Percentiles rank a stretch among this genome's conserved stretches.
Conservation (phyloP, 1,140 invertebrate species). For the Drosophila ironensis region DNA sequence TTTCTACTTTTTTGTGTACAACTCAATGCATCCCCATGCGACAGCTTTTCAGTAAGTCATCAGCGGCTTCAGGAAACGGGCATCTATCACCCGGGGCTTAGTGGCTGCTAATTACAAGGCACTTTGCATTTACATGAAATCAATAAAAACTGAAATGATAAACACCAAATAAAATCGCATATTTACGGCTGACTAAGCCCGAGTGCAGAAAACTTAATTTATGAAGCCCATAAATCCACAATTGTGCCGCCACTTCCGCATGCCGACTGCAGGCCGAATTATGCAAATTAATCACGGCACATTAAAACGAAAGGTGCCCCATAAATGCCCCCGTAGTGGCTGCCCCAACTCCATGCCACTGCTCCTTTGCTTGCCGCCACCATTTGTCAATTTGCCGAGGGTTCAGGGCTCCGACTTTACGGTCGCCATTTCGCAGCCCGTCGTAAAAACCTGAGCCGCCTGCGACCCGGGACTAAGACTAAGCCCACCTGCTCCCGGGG, state of each 20-base stretch:
- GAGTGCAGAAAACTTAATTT: constrained; percentile 65
- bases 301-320: constrained; percentile 48
- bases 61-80: constrained; percentile 39
- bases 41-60: constrained; percentile 34
- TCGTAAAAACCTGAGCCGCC: constrained; percentile 30
- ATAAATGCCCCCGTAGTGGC: constrained; percentile 27
- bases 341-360: neutral
- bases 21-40: constrained; percentile 4
- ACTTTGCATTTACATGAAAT: constrained; percentile 50
- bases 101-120: constrained; percentile 56
- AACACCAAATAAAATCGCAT: constrained; percentile 72
- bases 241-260: constrained; percentile 61
- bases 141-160: constrained; percentile 62
- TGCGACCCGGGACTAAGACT: neutral
- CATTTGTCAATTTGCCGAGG: constrained; percentile 64
- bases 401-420: constrained; percentile 44
- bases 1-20: no score
- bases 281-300: constrained; percentile 65
- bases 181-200: constrained; percentile 54
- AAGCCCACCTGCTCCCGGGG: neutral
- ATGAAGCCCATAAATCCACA: constrained; percentile 69
- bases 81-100: constrained; percentile 31
- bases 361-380: neutral
- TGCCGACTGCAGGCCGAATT: constrained; percentile 36
- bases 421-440: constrained; percentile 36